Base-by-base conservation (phyloP, 2,113 vertebrate genomes). In the Plecotus auritus region DNA sequence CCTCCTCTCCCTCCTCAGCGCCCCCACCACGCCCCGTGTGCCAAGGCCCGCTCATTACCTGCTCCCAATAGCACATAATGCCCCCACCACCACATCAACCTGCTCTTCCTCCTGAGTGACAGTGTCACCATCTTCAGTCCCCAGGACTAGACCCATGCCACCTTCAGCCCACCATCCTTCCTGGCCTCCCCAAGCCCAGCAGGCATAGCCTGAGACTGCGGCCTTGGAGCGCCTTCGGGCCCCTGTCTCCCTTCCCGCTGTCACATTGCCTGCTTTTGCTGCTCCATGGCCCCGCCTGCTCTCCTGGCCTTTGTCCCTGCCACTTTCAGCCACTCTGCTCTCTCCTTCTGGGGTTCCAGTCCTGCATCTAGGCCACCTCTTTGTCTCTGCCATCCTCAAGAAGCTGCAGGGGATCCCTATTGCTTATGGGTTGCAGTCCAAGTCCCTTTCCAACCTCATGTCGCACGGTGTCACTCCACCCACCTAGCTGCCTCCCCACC, bases 101-200 rank as follows among this genome's bases (percentile, higher is more conserved):
- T n/a, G 47, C 32, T 49, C 20, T 32, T 49, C 77, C 59, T 67
- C 56, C 45, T 0, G 13, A 64, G 35, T 59, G 80, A 66, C 56
- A 51, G 0, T 7, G 28, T 26, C 4, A 32, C 45, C 4, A 0
- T n/a, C 49, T 28, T 61, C 28, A 0, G 32, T 40, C 4, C 32
- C 59, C 30, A 30, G 80, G n/a, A 4, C 23, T n/a, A 35, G 49
- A 49, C 7, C 2, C 82, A 28, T 17, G 32, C 67, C 32, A 28
- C 56, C 20, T 22, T n/a, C 28, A 70, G 35, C 4, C 26, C 64
- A 13, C 42, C 37, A 4, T 16, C 11, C 28, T 83, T 23, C 18
- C 45, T 54, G 8, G 9, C 56, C 7, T 51, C 35, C 22, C 3
- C 2, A 23, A 28, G 20, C 17, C 32, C 51, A 67, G 61, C 54